Conservation (phyloP, 2,113 vertebrate genomes). For the Peromyscus polionotus region DNA sequence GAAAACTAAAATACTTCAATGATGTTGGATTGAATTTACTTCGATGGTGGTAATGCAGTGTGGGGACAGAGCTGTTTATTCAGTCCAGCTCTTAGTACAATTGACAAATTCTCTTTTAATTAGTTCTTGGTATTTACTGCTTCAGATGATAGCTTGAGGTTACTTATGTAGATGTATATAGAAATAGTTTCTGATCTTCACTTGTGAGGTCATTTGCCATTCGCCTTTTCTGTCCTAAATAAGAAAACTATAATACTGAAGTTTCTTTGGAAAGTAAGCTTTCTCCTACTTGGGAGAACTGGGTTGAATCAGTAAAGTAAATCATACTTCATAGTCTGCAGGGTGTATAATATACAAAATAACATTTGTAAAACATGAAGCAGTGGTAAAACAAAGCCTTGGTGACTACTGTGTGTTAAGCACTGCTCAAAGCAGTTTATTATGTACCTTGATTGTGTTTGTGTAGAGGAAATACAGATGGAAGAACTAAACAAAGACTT, state of each 20-base stretch:
- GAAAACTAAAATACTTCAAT: slow-evolving; percentile 65
- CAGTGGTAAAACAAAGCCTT: neutral
- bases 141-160: slow-evolving; percentile 36
- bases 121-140: neutral
- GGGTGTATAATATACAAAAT: neutral
- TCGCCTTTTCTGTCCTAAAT: slow-evolving; percentile 13
- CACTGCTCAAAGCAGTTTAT: slow-evolving; percentile 6
- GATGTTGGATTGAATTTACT: slow-evolving; percentile 65
- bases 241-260: slow-evolving; percentile 27
- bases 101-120: slow-evolving; percentile 31
- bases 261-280: neutral
- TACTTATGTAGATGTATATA: neutral
- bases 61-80: neutral
- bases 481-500: neutral
- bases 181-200: slow-evolving; percentile 11
- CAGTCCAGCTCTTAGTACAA: neutral
- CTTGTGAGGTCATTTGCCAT: slow-evolving; percentile 5
- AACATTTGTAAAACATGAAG: slow-evolving; percentile 1
- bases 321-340: slow-evolving; percentile 20
- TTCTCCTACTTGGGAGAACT: neutral
- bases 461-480: neutral
- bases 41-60: neutral
- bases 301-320: slow-evolving; percentile 15
- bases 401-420: neutral
- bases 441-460: neutral